Percentiles rank a stretch among this genome's conserved stretches.
Evolutionary conservation across 2,113 vertebrate genomes (phyloP).

Genomic region (Pristiophorus japonicus): DNA sequence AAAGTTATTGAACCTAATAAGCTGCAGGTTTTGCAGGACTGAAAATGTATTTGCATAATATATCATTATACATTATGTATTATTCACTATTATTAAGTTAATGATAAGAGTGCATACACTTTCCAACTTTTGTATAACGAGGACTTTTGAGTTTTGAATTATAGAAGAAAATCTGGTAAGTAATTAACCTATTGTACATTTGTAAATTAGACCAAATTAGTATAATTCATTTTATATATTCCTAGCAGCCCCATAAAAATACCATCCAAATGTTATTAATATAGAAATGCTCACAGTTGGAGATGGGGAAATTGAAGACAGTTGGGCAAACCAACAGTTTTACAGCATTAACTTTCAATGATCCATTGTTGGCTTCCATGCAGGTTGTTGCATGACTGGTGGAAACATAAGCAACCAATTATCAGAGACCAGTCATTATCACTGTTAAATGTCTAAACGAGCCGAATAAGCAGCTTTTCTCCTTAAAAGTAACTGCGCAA

Average conservation of each 20-base stretch:
- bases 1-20: background rate
- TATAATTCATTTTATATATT: background rate
- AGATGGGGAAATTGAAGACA: background rate
- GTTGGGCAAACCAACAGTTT: background rate
- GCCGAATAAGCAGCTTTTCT: background rate
- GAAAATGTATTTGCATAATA: background rate
- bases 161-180: background rate
- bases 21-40: background rate
- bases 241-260: background rate
- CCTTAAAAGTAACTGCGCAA: background rate
- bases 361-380: background rate
- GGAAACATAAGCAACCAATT: background rate
- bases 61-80: background rate
- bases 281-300: background rate
- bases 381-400: background rate
- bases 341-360: background rate
- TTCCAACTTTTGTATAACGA: background rate
- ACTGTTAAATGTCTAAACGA: background rate
- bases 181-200: background rate
- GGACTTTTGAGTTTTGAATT: too few species aligned
- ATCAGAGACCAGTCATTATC: background rate
- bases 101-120: background rate
- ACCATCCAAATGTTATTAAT: background rate
- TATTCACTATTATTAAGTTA: background rate
- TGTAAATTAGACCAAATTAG: background rate